A percentile compares a stretch with the other conserved stretches of the same genome.
phyloP scores from a whole-genome alignment of 1,140 invertebrate species.

The Hypothenemus hampei region DNA sequence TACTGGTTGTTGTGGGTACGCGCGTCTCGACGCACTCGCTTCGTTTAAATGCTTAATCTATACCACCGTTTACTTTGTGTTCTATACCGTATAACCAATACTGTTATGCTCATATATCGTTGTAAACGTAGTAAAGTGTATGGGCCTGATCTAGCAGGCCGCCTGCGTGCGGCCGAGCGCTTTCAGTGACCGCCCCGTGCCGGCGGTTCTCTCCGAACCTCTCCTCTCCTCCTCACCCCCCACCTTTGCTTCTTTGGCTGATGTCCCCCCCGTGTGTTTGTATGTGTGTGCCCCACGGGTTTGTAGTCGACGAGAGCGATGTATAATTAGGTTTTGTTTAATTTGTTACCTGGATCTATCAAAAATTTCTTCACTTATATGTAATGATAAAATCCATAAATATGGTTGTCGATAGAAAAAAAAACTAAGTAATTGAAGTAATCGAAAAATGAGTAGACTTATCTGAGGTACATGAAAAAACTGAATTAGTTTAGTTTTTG shows the following conservation, averaged over 20 bases:
- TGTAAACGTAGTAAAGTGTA: conserved; percentile 18
- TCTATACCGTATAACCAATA: conserved; percentile 22
- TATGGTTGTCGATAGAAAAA: background rate
- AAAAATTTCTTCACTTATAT: background rate
- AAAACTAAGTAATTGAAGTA: too few relatives aligned
- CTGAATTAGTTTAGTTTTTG: too few relatives aligned
- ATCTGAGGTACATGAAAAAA: too few relatives aligned
- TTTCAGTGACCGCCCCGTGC: conserved; percentile 41
- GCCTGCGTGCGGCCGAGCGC: conserved; percentile 44
- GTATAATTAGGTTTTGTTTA: conserved; percentile 27
- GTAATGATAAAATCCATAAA: background rate
- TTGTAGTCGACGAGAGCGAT: conserved; percentile 15
- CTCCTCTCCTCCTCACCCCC: conserved; percentile 7
- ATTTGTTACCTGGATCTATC: conserved; percentile 10
- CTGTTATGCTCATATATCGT: conserved; percentile 28
- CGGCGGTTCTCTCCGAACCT: conserved; percentile 4
- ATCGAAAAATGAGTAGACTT: too few relatives aligned
- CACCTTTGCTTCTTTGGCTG: conserved; percentile 28
- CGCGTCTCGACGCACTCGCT: conserved; percentile 8
- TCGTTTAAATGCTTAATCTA: conserved; percentile 1
- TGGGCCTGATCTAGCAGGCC: conserved; percentile 27
- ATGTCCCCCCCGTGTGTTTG: too few relatives aligned
- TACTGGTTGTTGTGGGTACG: too few relatives aligned
- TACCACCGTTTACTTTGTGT: conserved; percentile 4
- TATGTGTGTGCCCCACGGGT: conserved; percentile 4